Evolutionary conservation across 2,797 vertebrate species (phyloP), one percentile per base, ranked within the genome.

Genomic region (Diplodus puntazzo): DNA sequence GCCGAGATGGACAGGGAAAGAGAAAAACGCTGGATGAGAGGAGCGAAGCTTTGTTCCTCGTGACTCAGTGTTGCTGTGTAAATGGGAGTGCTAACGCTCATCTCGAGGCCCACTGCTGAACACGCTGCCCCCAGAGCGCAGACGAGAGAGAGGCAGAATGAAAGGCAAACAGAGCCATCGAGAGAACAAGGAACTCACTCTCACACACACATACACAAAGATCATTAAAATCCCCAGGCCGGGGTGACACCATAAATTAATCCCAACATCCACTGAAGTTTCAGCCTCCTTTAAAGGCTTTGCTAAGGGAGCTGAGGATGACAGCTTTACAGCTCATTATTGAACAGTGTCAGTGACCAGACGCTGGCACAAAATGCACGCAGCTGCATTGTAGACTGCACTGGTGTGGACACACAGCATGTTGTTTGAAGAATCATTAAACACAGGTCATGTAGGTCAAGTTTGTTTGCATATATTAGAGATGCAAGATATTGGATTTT

Each of bases 1-100:
- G 81, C 50, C 39, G 77, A 84, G 65, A 81, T 60, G 57, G 69
- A 81, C 79, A 86, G 67, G 72, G 73, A 78, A 73, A 72, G 65
- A 71, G 30, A 62, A 73, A 79, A 78, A 52, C 1, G 66, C 72
- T 75, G 67, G 49, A 84, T 74, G 10, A 65, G 66, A 82, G 23
- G 66, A 87, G 73, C 21, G 21, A 73, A 77, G 86, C 85, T 88
- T 91, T 89, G 73, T 89, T 92, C 88, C 30, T 79, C 82, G 67
- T 90, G 86, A 90, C 73, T 93, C 86, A 91, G 86, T 87, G 88
- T 79, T 87, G 74, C 83, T 81, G 82, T 88, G 77, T 82, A 87
- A 87, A 89, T 57, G 81, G 80, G 78, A 83, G 81, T 39, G 83
- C 81, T 90, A 88, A 88, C 82, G 87, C 77, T 87, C 85, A 81